A percentile compares a stretch with the other conserved stretches of the same genome.
Evolutionary conservation across 2,113 vertebrate genomes (phyloP).

Genomic region (Zosterops japonicus): DNA sequence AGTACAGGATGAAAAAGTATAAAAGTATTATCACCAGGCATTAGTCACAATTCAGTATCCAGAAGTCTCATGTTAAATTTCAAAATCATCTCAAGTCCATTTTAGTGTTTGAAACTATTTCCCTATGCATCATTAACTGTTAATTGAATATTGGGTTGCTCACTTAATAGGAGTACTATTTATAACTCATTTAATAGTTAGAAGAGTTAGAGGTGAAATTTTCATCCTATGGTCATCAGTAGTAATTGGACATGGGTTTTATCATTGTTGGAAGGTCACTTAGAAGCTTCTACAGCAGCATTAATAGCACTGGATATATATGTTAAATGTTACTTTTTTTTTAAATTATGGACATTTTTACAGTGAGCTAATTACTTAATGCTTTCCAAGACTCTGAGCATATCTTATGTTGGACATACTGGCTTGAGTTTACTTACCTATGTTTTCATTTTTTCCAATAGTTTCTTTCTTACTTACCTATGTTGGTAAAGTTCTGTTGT

Average conservation of each 20-base stretch:
- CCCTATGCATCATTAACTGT: constrained; percentile 34
- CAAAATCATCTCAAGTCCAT: constrained; percentile 12
- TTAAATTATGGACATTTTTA: neutral
- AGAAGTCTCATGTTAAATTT: neutral
- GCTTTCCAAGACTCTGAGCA: neutral
- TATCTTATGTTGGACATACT: neutral
- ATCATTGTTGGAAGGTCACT: constrained; percentile 11
- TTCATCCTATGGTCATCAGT: neutral
- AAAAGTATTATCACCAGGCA: neutral
- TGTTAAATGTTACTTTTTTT: neutral
- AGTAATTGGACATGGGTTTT: neutral
- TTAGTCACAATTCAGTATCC: constrained; percentile 17
- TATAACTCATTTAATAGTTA: constrained; percentile 16
- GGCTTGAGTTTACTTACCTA: neutral
- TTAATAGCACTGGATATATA: neutral
- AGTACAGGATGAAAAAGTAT: neutral
- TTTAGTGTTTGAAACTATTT: constrained; percentile 27
- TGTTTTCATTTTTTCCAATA: neutral
- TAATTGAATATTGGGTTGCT: constrained; percentile 36
- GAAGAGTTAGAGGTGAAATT: constrained; percentile 51
- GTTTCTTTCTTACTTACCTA: neutral
- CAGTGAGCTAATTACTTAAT: neutral
- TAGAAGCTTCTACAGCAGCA: neutral
- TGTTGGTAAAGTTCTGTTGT: neutral
- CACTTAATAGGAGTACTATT: constrained; percentile 47